These are phyloP conservation scores for Cosmorhoe ocellata DNA, from an alignment of 2,888 invertebrate species.

Conservation along the genomic window DNA sequence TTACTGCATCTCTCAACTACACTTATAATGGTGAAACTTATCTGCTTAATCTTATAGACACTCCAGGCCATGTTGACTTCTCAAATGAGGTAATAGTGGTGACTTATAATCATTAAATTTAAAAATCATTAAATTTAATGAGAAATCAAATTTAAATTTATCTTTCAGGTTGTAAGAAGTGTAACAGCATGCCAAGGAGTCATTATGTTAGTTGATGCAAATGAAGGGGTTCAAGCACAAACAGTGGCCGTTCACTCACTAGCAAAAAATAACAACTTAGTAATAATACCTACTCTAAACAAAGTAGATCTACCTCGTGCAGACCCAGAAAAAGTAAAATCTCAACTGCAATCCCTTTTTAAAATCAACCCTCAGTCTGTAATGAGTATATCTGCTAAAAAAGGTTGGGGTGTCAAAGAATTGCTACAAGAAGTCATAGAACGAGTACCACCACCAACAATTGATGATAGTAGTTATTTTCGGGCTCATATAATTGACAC, in stretches of 20 bases:
- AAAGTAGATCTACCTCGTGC: constrained; percentile 98
- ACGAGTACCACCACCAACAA: constrained; percentile 88
- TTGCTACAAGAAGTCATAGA: constrained; percentile 90
- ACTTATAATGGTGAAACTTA: constrained; percentile 86
- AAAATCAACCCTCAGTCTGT: constrained; percentile 88
- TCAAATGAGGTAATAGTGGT: constrained; percentile 90
- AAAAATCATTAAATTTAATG: too few species aligned
- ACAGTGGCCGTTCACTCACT: constrained; percentile 98
- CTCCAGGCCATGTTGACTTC: constrained; percentile 99
- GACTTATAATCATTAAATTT: too few species aligned
- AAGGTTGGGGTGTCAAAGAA: constrained; percentile 91
- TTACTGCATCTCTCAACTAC: constrained; percentile 94
- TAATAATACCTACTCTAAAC: constrained; percentile 96
- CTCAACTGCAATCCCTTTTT: constrained; percentile 91
- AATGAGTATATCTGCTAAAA: constrained; percentile 95
- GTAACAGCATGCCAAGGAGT: constrained; percentile 97
- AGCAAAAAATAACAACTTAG: constrained; percentile 91
- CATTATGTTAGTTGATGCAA: constrained; percentile 96
- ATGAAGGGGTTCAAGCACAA: constrained; percentile 98
- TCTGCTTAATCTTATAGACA: constrained; percentile 97
- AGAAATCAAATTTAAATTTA: background rate
- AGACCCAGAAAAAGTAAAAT: constrained; percentile 90
- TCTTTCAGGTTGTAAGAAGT: constrained; percentile 88
- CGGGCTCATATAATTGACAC: constrained; percentile 95
- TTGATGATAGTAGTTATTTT: constrained; percentile 83